Base-by-base conservation (phyloP, 2,797 vertebrate species). In the Amazona ochrocephala region DNA sequence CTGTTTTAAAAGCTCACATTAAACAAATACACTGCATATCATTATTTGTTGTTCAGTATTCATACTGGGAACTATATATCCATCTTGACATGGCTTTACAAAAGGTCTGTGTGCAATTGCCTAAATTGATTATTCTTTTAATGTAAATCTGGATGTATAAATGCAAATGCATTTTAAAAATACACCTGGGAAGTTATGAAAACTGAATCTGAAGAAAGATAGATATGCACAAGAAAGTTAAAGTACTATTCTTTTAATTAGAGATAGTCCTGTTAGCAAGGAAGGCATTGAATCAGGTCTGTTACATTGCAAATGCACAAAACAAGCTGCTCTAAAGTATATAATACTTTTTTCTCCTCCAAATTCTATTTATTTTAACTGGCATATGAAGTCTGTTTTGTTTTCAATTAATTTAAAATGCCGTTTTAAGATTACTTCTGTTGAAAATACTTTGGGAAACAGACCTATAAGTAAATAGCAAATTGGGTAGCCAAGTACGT, bases 381-480 rank as follows among this genome's bases (percentile, higher is more conserved):
- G 37, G 23, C n/a, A 51, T 22, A n/a, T 26, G 45, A 65, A 78
- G 47, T 66, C 30, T 20, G 24, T 41, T 68, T 34, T 42, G 15
- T 53, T 93, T 81, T 84, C 65, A 66, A 84, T 79, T 89, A 79
- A 89, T 82, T 82, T 90, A 61, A 93, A 90, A 93, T 78, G n/a
- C 11, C 27, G 58, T 78, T 91, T 79, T 10, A 67, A 82, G 93
- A 47, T 67, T 42, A 45, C 88, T 88, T 82, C 42, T 74, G 5
- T 67, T 86, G 39, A 56, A 92, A 76, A n/a, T 70, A 29, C n/a
- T 68, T 30, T 5, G 5, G 37, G 53, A 45, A 96, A 27, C 44
- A 86, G 51, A 76, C 6, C 21, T 86, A 68, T 45, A 66, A 85
- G 62, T n/a, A 85, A 93, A 73, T 13, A 76, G 24, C 29, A 82